Base-by-base conservation (phyloP, 2,797 vertebrate genomes). In the Coranthus polyacanthus region DNA sequence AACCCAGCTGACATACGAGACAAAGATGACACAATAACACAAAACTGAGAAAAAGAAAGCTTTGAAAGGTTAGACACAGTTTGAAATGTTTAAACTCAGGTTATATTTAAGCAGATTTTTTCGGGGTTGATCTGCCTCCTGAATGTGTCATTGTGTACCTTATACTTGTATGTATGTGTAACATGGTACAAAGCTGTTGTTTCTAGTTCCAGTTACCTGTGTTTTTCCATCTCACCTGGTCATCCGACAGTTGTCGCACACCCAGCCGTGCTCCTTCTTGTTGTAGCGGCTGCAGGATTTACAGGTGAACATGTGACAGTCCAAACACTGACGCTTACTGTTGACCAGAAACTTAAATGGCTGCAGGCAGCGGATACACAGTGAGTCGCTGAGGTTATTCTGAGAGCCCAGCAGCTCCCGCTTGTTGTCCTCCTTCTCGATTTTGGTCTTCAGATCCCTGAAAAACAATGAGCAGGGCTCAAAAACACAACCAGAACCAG, bases 301-400 rank as follows among this genome's bases (percentile, higher is more conserved):
- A 89, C 98, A 99, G 78, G 89, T 92, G 88, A 82, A 94, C 62
- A 97, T 89, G 39, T 3, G 53, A 45, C 98, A 99, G 90, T 96
- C 95, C 65, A 95, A 79, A 78, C 98, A 99, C 39, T 92, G 94
- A 0, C 93, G 79, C 2, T 91, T 95, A 81, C 95, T 95, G 92
- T 94, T 95, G 16, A 95, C 80, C 18, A 97, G 93, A 85, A 96
- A 95, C 84, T 94, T 94, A 84, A 96, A 98, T 41, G 97, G 96
- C 82, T 96, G 96, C 62, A 98, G 94, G 78, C 98, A 99, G 88
- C 87, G 95, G 62, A 98, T 92, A 0, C 98, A 99, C 84, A 95
- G 94, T 0, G 95, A 95, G 21, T 93, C 90, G 0, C 93, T 90
- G 49, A 96, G 90, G 6, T 85, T 92, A 15, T 84, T 92, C n/a